phyloP scores from a whole-genome alignment of 2,888 invertebrate species.

The Laspeyria flexula region DNA sequence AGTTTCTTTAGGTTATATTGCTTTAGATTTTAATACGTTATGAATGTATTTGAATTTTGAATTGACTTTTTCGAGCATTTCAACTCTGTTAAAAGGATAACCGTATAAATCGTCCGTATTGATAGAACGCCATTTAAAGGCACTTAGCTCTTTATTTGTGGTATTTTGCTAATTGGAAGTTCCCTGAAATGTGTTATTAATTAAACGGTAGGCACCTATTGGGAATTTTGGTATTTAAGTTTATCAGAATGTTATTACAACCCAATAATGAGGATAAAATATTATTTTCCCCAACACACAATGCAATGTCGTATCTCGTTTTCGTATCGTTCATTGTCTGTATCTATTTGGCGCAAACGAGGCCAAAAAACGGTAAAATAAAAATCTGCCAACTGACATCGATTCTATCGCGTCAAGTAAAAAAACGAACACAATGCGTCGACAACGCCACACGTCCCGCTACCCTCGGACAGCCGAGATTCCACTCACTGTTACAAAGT shows the following conservation, averaged over 20 bases:
- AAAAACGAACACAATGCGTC: conserved; percentile 82
- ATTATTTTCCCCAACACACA: conserved; percentile 25
- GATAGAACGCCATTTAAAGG: too few species aligned
- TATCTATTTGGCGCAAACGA: conserved; percentile 60
- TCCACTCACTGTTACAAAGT: conserved; percentile 55
- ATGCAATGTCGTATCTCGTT: conserved; percentile 23
- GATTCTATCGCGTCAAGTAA: conserved; percentile 77
- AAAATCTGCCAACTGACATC: conserved; percentile 86
- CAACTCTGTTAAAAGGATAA: too few species aligned
- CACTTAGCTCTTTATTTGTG: too few species aligned
- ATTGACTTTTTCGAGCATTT: too few species aligned
- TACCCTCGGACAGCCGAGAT: conserved; percentile 68
- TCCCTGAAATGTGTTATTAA: too few species aligned
- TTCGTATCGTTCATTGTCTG: conserved; percentile 33
- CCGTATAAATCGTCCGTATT: too few species aligned
- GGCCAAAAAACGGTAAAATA: conserved; percentile 84
- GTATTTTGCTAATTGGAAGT: too few species aligned
- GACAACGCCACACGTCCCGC: conserved; percentile 77
- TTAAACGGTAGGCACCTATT: too few species aligned
- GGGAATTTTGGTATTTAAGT: neutral
- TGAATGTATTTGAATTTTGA: too few species aligned
- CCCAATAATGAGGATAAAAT: conserved; percentile 20
- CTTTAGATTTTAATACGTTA: too few species aligned
- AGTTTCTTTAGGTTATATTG: too few species aligned
- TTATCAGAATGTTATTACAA: neutral